Conservation (phyloP, 1,140 invertebrate species). For the Centruroides vittatus region DNA sequence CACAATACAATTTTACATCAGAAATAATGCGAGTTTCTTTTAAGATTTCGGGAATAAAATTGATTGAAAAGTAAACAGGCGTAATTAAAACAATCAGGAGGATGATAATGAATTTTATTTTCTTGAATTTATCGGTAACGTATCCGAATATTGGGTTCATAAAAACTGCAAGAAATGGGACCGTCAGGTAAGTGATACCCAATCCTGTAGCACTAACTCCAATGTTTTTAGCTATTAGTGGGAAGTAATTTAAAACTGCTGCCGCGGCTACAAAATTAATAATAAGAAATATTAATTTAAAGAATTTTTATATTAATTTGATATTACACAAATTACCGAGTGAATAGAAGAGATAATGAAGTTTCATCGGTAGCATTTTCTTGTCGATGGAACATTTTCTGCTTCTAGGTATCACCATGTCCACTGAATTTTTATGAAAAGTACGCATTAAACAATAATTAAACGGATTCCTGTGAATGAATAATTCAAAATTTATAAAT, state of each 20-base stretch:
- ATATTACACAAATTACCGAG: not conserved
- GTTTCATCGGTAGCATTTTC: not conserved
- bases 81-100: slow-evolving; percentile 36
- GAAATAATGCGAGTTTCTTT: too few relatives aligned
- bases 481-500: too few relatives aligned
- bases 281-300: too few relatives aligned
- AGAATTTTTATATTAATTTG: not conserved
- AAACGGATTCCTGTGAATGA: too few relatives aligned
- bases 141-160: slow-evolving; percentile 25
- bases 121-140: slow-evolving; percentile 24
- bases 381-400: not conserved
- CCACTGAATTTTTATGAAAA: too few relatives aligned
- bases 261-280: slow-evolving; percentile 24
- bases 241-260: slow-evolving; percentile 27
- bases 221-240: slow-evolving; percentile 33
- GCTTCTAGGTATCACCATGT: not conserved
- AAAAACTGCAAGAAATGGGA: slow-evolving; percentile 26
- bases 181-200: slow-evolving; percentile 25
- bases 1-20: too few relatives aligned
- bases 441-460: too few relatives aligned
- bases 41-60: too few relatives aligned
- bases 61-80: too few relatives aligned
- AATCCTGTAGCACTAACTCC: slow-evolving; percentile 24
- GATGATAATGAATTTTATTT: slow-evolving; percentile 54
- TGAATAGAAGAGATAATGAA: slow-evolving; percentile 1